A percentile compares a stretch with the other conserved stretches of the same genome.
Evolutionary conservation across 2,113 vertebrate species (phyloP).

Genomic region (Atrichornis clamosus): DNA sequence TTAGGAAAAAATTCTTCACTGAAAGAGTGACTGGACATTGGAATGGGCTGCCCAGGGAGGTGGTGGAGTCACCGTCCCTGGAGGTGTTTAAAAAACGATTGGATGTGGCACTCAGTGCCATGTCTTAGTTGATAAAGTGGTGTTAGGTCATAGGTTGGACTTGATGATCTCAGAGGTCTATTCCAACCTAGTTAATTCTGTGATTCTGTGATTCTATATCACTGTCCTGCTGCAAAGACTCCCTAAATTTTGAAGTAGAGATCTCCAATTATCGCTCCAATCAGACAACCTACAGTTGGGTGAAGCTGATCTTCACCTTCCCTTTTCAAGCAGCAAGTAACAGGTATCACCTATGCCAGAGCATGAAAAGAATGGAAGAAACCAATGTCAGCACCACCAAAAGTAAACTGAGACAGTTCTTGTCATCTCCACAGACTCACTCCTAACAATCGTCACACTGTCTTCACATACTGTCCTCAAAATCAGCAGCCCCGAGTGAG

Average conservation of each 20-base stretch:
- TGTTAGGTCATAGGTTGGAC: no score
- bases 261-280: not conserved
- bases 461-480: not conserved
- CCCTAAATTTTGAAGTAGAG: not conserved
- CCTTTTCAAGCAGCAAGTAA: not conserved
- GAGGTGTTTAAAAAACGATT: no score
- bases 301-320: not conserved
- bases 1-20: no score
- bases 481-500: not conserved
- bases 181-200: no score
- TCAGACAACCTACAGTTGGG: not conserved
- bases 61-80: no score
- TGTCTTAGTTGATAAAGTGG: no score
- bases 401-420: not conserved
- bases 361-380: not conserved
- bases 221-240: not conserved
- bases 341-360: not conserved
- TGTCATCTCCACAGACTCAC: not conserved
- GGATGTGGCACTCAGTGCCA: no score
- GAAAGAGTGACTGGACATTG: no score
- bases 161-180: no score
- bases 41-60: no score
- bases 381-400: not conserved
- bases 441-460: rapidly evolving
- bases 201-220: no score